Conservation (phyloP, 2,888 invertebrate species). For the Cephus pygmeus region DNA sequence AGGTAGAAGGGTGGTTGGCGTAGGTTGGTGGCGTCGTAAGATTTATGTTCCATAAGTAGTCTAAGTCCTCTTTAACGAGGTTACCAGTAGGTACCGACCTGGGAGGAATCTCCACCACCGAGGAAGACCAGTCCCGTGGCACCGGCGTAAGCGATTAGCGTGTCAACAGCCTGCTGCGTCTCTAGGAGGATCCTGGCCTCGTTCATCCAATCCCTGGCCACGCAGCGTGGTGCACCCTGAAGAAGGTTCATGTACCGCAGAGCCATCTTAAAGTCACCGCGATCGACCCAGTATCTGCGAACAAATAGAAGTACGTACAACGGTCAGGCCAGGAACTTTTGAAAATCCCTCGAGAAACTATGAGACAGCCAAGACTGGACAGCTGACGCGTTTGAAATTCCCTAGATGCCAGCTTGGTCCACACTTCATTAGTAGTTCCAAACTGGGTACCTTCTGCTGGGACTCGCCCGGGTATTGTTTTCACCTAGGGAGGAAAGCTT, state of each 20-base stretch:
- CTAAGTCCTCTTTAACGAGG: neutral
- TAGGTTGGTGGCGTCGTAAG: neutral
- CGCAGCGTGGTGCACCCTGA: slow-evolving; percentile 86
- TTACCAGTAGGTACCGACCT: slow-evolving; percentile 40
- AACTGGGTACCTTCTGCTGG: slow-evolving; percentile 1
- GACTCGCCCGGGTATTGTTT: neutral
- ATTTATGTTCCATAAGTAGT: neutral
- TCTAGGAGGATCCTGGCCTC: slow-evolving; percentile 87
- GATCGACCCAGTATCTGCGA: slow-evolving; percentile 84
- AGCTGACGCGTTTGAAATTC: slow-evolving; percentile 2
- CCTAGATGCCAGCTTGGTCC: neutral
- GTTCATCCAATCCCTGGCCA: slow-evolving; percentile 88
- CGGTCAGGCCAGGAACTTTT: neutral
- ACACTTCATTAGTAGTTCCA: slow-evolving; percentile 24
- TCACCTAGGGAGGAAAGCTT: neutral
- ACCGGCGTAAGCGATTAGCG: slow-evolving; percentile 89
- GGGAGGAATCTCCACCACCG: slow-evolving; percentile 50
- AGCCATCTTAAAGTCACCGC: slow-evolving; percentile 87
- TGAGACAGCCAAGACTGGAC: neutral
- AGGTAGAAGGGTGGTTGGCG: neutral
- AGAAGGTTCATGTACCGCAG: slow-evolving; percentile 88
- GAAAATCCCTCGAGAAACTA: slow-evolving; percentile 8
- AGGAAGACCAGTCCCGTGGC: slow-evolving; percentile 75
- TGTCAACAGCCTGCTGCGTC: slow-evolving; percentile 90
- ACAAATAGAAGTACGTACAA: slow-evolving; percentile 7